Base-by-base conservation (phyloP, 2,113 vertebrate species). In the Urocynchramus pylzowi region DNA sequence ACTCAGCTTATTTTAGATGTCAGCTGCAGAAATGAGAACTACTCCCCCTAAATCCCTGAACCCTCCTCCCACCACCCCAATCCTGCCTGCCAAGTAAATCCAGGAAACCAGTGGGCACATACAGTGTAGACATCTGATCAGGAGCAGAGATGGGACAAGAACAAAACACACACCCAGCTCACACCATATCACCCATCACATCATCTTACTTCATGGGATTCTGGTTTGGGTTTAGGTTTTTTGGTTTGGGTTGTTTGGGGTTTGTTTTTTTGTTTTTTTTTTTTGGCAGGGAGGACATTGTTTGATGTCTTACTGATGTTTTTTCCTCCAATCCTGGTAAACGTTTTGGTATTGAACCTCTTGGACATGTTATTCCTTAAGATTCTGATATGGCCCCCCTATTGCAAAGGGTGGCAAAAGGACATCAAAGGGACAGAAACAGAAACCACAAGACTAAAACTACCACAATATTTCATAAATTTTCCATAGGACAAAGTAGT, bases 1-100 rank as follows among this genome's bases (percentile, higher is more conserved):
- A 83, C 68, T n/a, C 44, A 57, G 53, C 26, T 73, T 86, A 88
- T 80, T 94, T 96, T 83, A 95, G 67, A 80, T 85, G 16, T 69
- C 78, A 85, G 4, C 67, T 80, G 59, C 26, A 91, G 49, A 73
- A 88, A 90, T 19, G 1, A 85, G 3, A 93, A 41, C 57, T 61
- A 35, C 37, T 71, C 30, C 52, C 56, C 49, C 0, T 59, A 75
- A 63, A 5, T 56, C 21, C 56, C 35, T 3, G 3, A 82, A 91
- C 61, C 35, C 20, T 59, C n/a, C 63, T 79, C 47, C 44, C 28
- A 78, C 61, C 5, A 3, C 35, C 52, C 14, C n/a, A 87, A 44
- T 42, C 35, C 65, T 42, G 76, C 78, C 70, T 90, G 49, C 47
- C 74, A 64, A 64, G 16, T 44, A 41, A 35, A 27, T 68, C 23